phyloP scores from a whole-genome alignment of 1,140 invertebrate genomes.

The Trachymyrmex cornetzi region DNA sequence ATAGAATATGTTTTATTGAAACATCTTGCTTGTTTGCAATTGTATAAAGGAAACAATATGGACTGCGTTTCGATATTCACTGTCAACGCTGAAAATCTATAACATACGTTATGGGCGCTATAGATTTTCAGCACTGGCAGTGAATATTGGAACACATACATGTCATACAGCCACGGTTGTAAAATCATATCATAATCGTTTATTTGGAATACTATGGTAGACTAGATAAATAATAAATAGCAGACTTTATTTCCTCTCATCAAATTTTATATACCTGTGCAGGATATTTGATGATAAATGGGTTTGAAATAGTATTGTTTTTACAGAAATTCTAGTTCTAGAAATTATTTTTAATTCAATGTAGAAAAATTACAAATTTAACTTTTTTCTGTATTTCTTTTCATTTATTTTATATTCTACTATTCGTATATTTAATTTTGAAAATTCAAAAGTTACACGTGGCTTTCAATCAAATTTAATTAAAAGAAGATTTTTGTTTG shows the following conservation, averaged over 20 bases:
- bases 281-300: background rate
- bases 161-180: no score
- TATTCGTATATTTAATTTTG: constrained; percentile 16
- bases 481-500: constrained; percentile 11
- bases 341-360: background rate
- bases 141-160: no score
- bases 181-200: background rate
- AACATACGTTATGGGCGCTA: no score
- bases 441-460: constrained; percentile 6
- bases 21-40: background rate
- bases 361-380: background rate
- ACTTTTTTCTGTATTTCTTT: background rate
- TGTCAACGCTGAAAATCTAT: no score
- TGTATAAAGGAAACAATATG: background rate
- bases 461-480: constrained; percentile 27
- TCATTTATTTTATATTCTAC: background rate
- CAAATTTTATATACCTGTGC: background rate
- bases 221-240: background rate
- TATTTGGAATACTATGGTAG: background rate
- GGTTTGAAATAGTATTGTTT: background rate
- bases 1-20: background rate
- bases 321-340: background rate
- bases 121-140: no score
- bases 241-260: background rate
- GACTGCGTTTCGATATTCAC: no score